Evolutionary conservation across 1,140 invertebrate genomes (phyloP), one percentile per base, ranked within the genome.

Genomic region (Zaprionus africanus): DNA sequence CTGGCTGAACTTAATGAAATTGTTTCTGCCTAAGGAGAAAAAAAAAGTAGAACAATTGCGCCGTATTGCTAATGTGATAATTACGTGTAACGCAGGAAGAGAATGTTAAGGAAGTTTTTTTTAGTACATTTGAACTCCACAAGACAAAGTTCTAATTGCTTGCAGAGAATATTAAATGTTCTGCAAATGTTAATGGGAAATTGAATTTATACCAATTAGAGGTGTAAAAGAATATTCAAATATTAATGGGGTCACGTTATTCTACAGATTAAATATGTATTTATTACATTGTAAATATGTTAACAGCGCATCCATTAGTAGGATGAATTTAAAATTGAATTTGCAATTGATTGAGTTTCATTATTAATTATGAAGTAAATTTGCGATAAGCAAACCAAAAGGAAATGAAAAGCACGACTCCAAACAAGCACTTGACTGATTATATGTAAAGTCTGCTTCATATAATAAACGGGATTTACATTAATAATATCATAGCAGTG

Each of bases 1-100:
- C 28, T 58, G 38, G 19, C 31, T 28, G 31, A 56, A 68, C 57
- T 28, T 72, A 60, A 72, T 76, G 57, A 72, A 76, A 61, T 76
- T 72, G 60, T 60, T 51, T 51, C 17, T 13, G 17, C 17, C 17
- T 11, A 51, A 24, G 22, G 12, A 51, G 22, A 6, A 51, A n/a
- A 17, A 43, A 17, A 46, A 46, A 38, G 22, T 22, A 22, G 28
- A 17, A 63, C 59, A 71, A 54, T 54, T 64, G 34, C 26, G 13
- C 9, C 43, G 19, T 22, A 56, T 43, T 54, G 49, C 31, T 59
- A 24, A 66, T 59, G 43, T 54, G 58, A 26, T 61, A 75, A 70
- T 75, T 70, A 58, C 38, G 12, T 19, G 17, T n/a, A 38, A 13
- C 12, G 28, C 7, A 36, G 36, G 15, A 26, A 28, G 15, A 15